Conservation (phyloP, 2,888 invertebrate species). For the Phortica magna region DNA sequence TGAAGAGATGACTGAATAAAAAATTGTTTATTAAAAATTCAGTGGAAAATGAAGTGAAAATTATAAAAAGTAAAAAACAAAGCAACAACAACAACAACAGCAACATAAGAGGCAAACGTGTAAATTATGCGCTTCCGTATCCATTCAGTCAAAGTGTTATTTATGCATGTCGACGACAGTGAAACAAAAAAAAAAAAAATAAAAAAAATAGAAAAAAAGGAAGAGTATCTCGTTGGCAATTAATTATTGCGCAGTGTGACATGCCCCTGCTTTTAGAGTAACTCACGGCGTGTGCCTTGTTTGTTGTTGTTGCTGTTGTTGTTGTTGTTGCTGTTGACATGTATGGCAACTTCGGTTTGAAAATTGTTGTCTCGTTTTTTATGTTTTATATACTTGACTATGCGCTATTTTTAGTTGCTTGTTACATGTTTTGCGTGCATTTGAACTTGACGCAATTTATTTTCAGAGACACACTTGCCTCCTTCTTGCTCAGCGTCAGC, state of each 20-base stretch:
- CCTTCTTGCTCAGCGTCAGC: conserved; percentile 15
- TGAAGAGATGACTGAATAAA: conserved; percentile 19
- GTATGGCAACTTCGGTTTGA: neutral
- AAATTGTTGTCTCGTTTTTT: conserved; percentile 48
- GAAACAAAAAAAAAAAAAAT: too few relatives aligned
- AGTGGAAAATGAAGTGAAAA: conserved; percentile 6
- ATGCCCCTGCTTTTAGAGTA: conserved; percentile 43
- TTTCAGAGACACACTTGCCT: conserved; percentile 50
- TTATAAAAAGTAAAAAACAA: neutral
- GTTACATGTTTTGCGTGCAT: conserved; percentile 60
- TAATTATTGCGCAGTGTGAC: conserved; percentile 71
- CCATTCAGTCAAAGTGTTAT: conserved; percentile 66
- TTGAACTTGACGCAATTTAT: conserved; percentile 74
- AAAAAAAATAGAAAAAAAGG: conserved; percentile 31
- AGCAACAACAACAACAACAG: neutral
- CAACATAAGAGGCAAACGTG: conserved; percentile 7
- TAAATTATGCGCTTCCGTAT: conserved; percentile 58
- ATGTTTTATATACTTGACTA: conserved; percentile 54
- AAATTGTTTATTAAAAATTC: neutral
- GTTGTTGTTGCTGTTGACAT: neutral
- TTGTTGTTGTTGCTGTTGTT: neutral
- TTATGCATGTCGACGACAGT: conserved; percentile 6
- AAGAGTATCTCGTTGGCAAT: conserved; percentile 50
- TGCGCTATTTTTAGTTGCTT: conserved; percentile 57
- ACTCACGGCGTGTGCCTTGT: neutral